These are phyloP conservation scores for Yponomeuta sedellus DNA, from an alignment of 2,888 invertebrate genomes.

Conservation along the genomic window DNA sequence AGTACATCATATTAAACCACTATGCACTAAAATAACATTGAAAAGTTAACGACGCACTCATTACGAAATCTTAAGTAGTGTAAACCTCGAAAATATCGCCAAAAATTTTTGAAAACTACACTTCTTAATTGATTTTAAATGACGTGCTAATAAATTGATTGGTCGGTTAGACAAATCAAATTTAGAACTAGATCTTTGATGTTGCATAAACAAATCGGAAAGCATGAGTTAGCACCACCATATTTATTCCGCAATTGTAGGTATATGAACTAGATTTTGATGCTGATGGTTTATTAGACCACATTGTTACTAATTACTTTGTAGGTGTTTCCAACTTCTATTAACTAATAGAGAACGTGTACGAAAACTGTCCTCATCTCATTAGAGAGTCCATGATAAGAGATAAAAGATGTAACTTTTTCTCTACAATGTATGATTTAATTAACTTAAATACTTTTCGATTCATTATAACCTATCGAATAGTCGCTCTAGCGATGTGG, in stretches of 20 bases:
- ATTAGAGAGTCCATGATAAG: not conserved
- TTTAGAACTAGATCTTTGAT: not conserved
- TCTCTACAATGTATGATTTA: too few species aligned
- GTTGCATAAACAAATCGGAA: not conserved
- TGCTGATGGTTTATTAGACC: not conserved
- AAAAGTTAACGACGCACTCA: not conserved
- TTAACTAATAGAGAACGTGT: not conserved
- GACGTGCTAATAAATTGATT: too few species aligned
- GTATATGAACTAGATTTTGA: slow-evolving; percentile 2
- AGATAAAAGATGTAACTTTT: too few species aligned
- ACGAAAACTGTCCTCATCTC: not conserved
- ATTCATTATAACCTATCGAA: too few species aligned
- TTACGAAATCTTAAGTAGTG: not conserved
- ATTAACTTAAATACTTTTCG: too few species aligned
- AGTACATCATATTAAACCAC: too few species aligned
- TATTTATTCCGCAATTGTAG: slow-evolving; percentile 8
- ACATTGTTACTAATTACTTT: not conserved
- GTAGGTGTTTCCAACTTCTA: not conserved
- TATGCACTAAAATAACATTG: not conserved
- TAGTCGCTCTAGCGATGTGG: too few species aligned
- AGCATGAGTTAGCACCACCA: not conserved
- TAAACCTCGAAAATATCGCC: too few species aligned
- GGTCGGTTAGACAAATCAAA: too few species aligned
- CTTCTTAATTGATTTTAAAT: too few species aligned
- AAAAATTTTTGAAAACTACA: too few species aligned